phyloP scores from a whole-genome alignment of 2,888 invertebrate species.

The Phengaris arion region DNA sequence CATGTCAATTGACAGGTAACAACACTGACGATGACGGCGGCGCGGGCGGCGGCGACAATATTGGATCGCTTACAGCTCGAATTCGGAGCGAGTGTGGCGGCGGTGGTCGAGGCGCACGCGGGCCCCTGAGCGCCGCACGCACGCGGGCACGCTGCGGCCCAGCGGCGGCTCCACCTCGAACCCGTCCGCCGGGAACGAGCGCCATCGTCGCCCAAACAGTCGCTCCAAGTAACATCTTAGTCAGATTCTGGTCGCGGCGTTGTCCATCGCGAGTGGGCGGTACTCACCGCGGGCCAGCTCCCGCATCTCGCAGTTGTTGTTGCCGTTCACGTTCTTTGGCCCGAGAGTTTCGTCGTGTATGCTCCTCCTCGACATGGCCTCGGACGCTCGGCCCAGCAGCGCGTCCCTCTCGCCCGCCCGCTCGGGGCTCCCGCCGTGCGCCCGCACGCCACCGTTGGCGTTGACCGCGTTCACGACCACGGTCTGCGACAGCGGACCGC shows the following conservation, averaged over 20 bases:
- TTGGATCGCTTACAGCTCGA: slow-evolving; percentile 60
- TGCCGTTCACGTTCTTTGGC: slow-evolving; percentile 84
- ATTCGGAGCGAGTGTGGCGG: slow-evolving; percentile 76
- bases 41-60: slow-evolving; percentile 37
- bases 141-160: slow-evolving; percentile 51
- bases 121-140: slow-evolving; percentile 50
- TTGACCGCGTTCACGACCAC: slow-evolving; percentile 76
- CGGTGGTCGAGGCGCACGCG: slow-evolving; percentile 70
- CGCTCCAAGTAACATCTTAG: slow-evolving; percentile 88
- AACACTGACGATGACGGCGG: slow-evolving; percentile 36
- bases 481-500: slow-evolving; percentile 72
- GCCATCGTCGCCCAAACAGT: slow-evolving; percentile 82
- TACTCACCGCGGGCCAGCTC: slow-evolving; percentile 81
- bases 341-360: slow-evolving; percentile 74
- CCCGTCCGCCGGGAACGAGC: slow-evolving; percentile 69
- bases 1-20: slow-evolving; percentile 54
- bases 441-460: slow-evolving; percentile 80
- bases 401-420: slow-evolving; percentile 81
- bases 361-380: slow-evolving; percentile 65
- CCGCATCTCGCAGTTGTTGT: slow-evolving; percentile 89
- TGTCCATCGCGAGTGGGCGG: slow-evolving; percentile 74
- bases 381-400: slow-evolving; percentile 72
- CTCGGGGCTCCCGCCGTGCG: slow-evolving; percentile 74
- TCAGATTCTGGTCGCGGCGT: slow-evolving; percentile 82
- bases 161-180: slow-evolving; percentile 61